Evolutionary conservation across 2,113 vertebrate genomes (phyloP).

Genomic region (Semicossyphus pulcher): DNA sequence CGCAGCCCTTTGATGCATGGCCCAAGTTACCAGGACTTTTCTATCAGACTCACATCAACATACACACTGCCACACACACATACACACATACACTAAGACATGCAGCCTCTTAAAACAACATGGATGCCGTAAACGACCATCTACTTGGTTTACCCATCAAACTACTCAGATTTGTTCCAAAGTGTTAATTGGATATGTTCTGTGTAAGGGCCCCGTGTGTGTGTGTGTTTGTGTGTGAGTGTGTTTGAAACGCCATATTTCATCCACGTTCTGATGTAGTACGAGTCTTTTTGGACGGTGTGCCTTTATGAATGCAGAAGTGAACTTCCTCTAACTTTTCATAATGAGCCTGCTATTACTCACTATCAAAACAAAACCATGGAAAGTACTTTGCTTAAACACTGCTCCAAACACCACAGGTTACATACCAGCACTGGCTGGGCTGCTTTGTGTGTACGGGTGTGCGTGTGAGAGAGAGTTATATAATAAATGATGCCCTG

Average conservation of each 20-base stretch:
- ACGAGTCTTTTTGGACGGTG: constrained; percentile 48
- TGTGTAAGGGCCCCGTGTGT: constrained; percentile 25
- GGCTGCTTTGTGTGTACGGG: background rate
- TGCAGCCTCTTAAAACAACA: constrained; percentile 69
- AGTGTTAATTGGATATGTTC: constrained; percentile 66
- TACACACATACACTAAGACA: constrained; percentile 34
- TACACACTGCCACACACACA: constrained; percentile 46
- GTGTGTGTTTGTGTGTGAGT: constrained; percentile 16
- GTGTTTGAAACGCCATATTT: constrained; percentile 24
- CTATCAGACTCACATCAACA: constrained; percentile 71
- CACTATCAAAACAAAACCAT: constrained; percentile 81
- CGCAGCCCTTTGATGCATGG: constrained; percentile 81
- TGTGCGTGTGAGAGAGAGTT: background rate
- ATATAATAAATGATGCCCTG: background rate
- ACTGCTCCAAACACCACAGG: constrained; percentile 45
- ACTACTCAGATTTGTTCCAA: constrained; percentile 56
- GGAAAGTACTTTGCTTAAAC: constrained; percentile 74
- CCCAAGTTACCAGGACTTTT: constrained; percentile 83
- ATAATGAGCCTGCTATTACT: constrained; percentile 80
- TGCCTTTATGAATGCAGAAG: constrained; percentile 76
- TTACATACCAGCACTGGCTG: constrained; percentile 26
- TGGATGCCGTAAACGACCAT: constrained; percentile 55
- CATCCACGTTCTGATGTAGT: constrained; percentile 36
- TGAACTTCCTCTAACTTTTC: constrained; percentile 79
- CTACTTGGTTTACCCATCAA: constrained; percentile 56